Percentiles rank a stretch among this genome's conserved stretches.
Evolutionary conservation across 2,888 invertebrate genomes (phyloP).

Genomic region (Lasius fuliginosus): DNA sequence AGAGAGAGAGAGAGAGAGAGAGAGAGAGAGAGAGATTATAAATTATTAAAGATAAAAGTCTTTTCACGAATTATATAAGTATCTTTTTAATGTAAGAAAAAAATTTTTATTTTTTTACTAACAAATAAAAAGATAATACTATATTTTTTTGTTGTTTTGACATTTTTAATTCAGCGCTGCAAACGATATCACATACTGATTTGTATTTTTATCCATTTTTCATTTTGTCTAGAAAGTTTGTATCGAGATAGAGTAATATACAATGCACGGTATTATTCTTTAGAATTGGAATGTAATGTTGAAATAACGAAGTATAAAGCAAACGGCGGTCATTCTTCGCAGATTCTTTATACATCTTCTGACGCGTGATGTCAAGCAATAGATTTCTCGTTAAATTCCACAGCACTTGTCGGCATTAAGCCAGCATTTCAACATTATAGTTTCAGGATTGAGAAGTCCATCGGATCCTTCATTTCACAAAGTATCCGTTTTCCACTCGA

Average conservation of each 20-base stretch:
- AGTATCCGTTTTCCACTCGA: neutral
- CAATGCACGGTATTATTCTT: neutral
- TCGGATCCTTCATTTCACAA: too few relatives aligned
- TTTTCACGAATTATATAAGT: neutral
- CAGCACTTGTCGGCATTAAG: slow-evolving; percentile 30
- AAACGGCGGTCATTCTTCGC: neutral
- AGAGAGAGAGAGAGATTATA: neutral
- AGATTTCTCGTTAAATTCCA: slow-evolving; percentile 20
- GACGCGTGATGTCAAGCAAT: neutral
- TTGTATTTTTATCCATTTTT: neutral
- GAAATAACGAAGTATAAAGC: slow-evolving; percentile 11
- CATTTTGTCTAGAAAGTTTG: neutral
- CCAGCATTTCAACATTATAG: neutral
- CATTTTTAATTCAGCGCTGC: neutral
- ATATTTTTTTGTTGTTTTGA: neutral
- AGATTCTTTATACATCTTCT: neutral
- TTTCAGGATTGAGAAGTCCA: neutral
- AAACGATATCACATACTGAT: neutral
- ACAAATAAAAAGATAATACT: neutral
- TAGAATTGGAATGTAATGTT: neutral
- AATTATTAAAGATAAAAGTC: neutral
- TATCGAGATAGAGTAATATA: neutral
- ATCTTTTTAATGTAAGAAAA: neutral
- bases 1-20: neutral
- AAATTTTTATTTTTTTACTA: neutral